phyloP scores from a whole-genome alignment of 2,888 invertebrate genomes.

The Pseudoips prasinana region DNA sequence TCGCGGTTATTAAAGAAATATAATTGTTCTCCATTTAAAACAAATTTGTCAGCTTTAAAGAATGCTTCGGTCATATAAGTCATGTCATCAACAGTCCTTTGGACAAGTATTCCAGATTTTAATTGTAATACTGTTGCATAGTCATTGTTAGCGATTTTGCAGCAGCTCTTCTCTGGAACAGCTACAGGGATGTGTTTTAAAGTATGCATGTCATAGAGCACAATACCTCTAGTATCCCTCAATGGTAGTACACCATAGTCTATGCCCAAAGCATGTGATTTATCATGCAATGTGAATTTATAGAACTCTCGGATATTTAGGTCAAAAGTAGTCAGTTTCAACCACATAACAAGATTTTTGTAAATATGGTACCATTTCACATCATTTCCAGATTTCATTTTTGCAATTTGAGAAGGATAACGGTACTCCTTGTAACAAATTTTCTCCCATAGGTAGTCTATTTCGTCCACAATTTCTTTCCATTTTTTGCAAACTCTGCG shows the following conservation, averaged over 20 bases:
- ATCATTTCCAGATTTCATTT: slow-evolving; percentile 51
- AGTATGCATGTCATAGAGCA: slow-evolving; percentile 54
- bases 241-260: slow-evolving; percentile 57
- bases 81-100: slow-evolving; percentile 47
- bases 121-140: slow-evolving; percentile 48
- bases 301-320: slow-evolving; percentile 52
- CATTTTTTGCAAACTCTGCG: slow-evolving; percentile 59
- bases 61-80: slow-evolving; percentile 46
- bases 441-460: slow-evolving; percentile 56
- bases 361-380: slow-evolving; percentile 62
- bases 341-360: slow-evolving; percentile 59
- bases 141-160: slow-evolving; percentile 58
- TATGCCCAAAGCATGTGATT: slow-evolving; percentile 50
- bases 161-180: slow-evolving; percentile 51
- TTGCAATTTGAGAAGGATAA: slow-evolving; percentile 57
- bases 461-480: slow-evolving; percentile 52
- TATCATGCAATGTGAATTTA: slow-evolving; percentile 54
- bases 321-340: slow-evolving; percentile 37
- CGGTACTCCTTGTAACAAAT: slow-evolving; percentile 51
- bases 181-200: slow-evolving; percentile 59
- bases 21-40: slow-evolving; percentile 43
- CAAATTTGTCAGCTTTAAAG: slow-evolving; percentile 58
- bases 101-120: slow-evolving; percentile 51
- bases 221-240: slow-evolving; percentile 53
- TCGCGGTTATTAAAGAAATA: slow-evolving; percentile 56